Percentiles rank a stretch among this genome's conserved stretches.
Evolutionary conservation across 2,797 vertebrate genomes (phyloP).

Genomic region (Takifugu ocellatus): DNA sequence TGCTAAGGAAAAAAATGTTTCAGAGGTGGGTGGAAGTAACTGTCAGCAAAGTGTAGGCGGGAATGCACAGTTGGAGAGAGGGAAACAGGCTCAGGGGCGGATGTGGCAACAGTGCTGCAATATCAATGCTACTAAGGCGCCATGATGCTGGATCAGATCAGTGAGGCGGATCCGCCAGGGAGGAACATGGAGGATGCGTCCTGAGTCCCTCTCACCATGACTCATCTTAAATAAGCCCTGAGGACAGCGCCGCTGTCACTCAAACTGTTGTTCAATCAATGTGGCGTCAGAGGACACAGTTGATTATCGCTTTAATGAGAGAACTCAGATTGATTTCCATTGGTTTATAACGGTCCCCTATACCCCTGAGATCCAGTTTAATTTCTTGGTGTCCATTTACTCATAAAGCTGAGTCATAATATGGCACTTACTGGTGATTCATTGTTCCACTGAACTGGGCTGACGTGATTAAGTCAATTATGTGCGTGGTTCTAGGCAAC

Average conservation of each 20-base stretch:
- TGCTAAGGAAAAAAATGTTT: slow-evolving; percentile 35
- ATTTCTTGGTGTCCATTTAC: slow-evolving; percentile 55
- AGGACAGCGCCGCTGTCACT: slow-evolving; percentile 59
- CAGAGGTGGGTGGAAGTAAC: slow-evolving; percentile 41
- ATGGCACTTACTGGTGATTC: slow-evolving; percentile 44
- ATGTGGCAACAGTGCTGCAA: background rate
- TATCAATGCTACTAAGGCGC: too few relatives aligned
- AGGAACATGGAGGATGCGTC: slow-evolving; percentile 45
- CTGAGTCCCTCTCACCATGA: slow-evolving; percentile 52
- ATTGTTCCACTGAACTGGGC: slow-evolving; percentile 30
- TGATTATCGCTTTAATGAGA: slow-evolving; percentile 71
- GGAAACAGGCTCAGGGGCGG: slow-evolving; percentile 1
- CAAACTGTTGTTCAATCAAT: slow-evolving; percentile 64
- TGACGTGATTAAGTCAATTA: slow-evolving; percentile 32
- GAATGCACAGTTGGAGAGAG: slow-evolving; percentile 27
- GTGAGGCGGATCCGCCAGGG: slow-evolving; percentile 38
- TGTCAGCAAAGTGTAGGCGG: slow-evolving; percentile 50
- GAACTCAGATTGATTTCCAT: slow-evolving; percentile 60
- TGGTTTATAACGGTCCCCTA: slow-evolving; percentile 42
- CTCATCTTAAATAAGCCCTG: slow-evolving; percentile 48
- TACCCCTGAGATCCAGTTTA: slow-evolving; percentile 35
- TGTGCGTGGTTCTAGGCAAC: slow-evolving; percentile 31
- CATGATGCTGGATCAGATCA: slow-evolving; percentile 25
- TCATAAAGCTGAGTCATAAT: slow-evolving; percentile 43
- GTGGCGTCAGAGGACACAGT: slow-evolving; percentile 43